These are phyloP conservation scores for Drosophila arizonae DNA, from an alignment of 1,140 invertebrate species.

Conservation along the genomic window DNA sequence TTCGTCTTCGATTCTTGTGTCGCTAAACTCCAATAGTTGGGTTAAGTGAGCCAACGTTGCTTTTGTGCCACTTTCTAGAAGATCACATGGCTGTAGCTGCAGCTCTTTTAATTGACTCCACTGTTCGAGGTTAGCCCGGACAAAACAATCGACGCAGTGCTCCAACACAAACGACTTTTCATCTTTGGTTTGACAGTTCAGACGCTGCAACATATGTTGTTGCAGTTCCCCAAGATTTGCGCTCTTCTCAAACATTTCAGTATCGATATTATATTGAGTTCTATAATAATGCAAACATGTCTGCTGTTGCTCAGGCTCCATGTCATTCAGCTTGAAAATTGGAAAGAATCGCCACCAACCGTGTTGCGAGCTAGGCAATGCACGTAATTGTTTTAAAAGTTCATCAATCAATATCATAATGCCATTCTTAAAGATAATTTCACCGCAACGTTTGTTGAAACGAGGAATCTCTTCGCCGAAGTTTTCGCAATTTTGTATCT, in stretches of 20 bases:
- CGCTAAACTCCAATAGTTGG: constrained; percentile 1
- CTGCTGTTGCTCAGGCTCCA: background rate
- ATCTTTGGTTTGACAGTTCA: constrained; percentile 52
- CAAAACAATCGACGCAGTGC: constrained; percentile 50
- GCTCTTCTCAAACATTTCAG: background rate
- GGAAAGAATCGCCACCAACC: constrained; percentile 59
- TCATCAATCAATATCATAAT: constrained; percentile 10
- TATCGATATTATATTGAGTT: constrained; percentile 39
- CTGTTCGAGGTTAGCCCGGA: background rate
- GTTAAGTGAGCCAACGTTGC: constrained; percentile 32
- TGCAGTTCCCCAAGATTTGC: constrained; percentile 29
- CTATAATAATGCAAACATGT: constrained; percentile 41
- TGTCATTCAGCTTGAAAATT: constrained; percentile 23
- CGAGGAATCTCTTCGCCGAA: constrained; percentile 16
- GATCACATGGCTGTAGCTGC: constrained; percentile 35
- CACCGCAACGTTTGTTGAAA: constrained; percentile 53
- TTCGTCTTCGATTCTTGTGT: constrained; percentile 27
- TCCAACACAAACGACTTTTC: constrained; percentile 51
- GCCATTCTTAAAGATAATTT: constrained; percentile 35
- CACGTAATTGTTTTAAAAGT: constrained; percentile 32
- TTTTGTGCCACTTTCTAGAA: constrained; percentile 51
- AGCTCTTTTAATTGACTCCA: constrained; percentile 43
- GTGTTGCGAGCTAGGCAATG: constrained; percentile 39
- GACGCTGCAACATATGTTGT: constrained; percentile 35
- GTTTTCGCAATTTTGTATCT: constrained; percentile 36